Conservation (phyloP, 1,140 invertebrate genomes). For the Glossosoma conforme region DNA sequence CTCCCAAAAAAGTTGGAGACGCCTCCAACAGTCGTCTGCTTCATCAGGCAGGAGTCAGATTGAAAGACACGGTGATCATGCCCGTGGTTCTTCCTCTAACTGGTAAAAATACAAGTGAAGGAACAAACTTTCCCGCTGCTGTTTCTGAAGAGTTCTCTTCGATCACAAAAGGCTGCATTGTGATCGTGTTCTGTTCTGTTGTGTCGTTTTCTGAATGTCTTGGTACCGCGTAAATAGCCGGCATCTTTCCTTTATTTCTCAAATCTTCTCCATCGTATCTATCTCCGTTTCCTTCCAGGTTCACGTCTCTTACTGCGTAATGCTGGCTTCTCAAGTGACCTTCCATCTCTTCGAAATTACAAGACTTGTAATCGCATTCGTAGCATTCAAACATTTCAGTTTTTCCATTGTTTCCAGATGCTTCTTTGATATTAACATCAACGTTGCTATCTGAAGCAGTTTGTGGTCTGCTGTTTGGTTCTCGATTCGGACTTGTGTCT, state of each 20-base stretch:
- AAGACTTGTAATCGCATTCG: conserved; percentile 62
- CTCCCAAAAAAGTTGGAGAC: neutral
- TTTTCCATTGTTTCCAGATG: conserved; percentile 24
- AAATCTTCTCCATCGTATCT: conserved; percentile 47
- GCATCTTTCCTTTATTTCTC: conserved; percentile 53
- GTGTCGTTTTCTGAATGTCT: conserved; percentile 39
- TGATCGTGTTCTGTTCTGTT: conserved; percentile 47
- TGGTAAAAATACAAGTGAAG: conserved; percentile 87
- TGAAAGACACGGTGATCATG: conserved; percentile 82
- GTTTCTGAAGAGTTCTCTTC: conserved; percentile 52
- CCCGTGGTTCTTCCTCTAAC: conserved; percentile 77
- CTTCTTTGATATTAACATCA: too few species aligned
- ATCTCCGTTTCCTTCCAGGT: conserved; percentile 46
- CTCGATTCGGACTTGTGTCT: conserved; percentile 23
- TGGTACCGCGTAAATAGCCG: conserved; percentile 56
- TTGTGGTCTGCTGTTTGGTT: conserved; percentile 31
- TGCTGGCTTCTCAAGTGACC: conserved; percentile 61
- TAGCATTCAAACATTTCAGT: conserved; percentile 53
- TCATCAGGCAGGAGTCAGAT: conserved; percentile 78
- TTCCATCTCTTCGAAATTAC: conserved; percentile 58
- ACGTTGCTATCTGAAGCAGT: conserved; percentile 33
- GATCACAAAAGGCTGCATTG: conserved; percentile 84
- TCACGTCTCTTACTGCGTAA: conserved; percentile 37
- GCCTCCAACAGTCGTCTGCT: neutral
- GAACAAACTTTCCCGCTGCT: conserved; percentile 63